Percentiles rank a stretch among this genome's conserved stretches.
Conservation (phyloP, 2,797 vertebrate species). For the Telmatherina bonti region DNA sequence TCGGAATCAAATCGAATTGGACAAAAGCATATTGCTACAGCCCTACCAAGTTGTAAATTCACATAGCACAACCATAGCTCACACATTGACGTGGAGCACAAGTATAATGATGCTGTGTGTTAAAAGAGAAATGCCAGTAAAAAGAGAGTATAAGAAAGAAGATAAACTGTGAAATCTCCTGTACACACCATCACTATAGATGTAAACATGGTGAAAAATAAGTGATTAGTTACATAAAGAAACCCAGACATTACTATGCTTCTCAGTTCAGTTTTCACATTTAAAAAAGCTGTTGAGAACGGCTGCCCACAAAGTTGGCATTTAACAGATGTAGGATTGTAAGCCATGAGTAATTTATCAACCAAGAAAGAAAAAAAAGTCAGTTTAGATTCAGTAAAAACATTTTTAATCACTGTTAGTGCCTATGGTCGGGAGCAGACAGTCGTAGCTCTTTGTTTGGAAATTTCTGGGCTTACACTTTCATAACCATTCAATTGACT, state of each 20-base stretch:
- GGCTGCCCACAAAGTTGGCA: background rate
- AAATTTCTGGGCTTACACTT: constrained; percentile 7
- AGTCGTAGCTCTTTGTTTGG: background rate
- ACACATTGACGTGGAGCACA: too few species aligned
- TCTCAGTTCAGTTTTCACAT: background rate
- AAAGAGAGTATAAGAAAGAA: too few species aligned
- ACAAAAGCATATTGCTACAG: too few species aligned
- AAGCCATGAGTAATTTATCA: background rate
- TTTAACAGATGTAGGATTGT: background rate
- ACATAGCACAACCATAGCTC: too few species aligned
- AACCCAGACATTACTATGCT: background rate
- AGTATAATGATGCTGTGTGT: too few species aligned
- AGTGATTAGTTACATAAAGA: too few species aligned
- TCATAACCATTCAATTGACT: constrained; percentile 14
- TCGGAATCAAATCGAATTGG: too few species aligned
- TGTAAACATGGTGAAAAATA: too few species aligned
- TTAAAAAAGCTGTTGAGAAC: background rate
- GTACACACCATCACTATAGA: too few species aligned
- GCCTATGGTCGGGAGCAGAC: constrained; percentile 1
- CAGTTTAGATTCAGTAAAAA: background rate
- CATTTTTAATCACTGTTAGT: background rate
- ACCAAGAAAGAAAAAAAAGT: background rate
- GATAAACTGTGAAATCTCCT: too few species aligned
- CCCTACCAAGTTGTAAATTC: too few species aligned
- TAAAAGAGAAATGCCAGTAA: too few species aligned